Evolutionary conservation across 2,797 vertebrate genomes (phyloP).

Genomic region (Morelia viridis): DNA sequence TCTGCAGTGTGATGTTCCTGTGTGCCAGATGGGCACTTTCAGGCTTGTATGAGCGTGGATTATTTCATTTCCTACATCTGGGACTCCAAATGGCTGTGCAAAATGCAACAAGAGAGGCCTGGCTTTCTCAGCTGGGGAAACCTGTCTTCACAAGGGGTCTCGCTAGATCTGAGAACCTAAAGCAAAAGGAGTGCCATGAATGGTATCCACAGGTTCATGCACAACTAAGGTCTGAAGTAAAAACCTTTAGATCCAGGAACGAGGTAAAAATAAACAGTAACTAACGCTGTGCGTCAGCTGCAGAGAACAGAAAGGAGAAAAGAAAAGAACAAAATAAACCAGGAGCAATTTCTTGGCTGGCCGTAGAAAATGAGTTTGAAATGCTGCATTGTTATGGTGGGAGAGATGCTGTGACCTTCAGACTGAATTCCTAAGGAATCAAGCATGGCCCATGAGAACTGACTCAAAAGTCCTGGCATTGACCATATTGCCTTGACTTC

Average conservation of each 20-base stretch:
- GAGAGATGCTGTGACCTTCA: slow-evolving; percentile 67
- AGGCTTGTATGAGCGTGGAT: slow-evolving; percentile 88
- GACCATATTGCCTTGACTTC: slow-evolving; percentile 43
- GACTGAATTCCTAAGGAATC: slow-evolving; percentile 57
- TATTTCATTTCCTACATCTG: slow-evolving; percentile 95
- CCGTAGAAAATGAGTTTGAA: slow-evolving; percentile 64
- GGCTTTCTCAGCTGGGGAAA: slow-evolving; percentile 70
- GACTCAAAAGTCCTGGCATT: slow-evolving; percentile 51
- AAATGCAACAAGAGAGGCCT: slow-evolving; percentile 79
- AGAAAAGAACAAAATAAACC: slow-evolving; percentile 57
- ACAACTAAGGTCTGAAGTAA: slow-evolving; percentile 47
- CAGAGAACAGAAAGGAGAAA: slow-evolving; percentile 34
- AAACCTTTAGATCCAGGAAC: slow-evolving; percentile 67
- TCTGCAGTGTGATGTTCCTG: slow-evolving; percentile 81
- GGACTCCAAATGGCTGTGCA: slow-evolving; percentile 91
- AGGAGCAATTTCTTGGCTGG: slow-evolving; percentile 63
- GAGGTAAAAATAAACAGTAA: slow-evolving; percentile 67
- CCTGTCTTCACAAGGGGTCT: slow-evolving; percentile 71
- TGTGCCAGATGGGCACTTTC: slow-evolving; percentile 93
- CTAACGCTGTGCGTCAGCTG: slow-evolving; percentile 63
- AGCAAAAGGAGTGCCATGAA: slow-evolving; percentile 65
- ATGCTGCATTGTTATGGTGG: slow-evolving; percentile 61
- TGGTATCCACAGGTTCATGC: slow-evolving; percentile 77
- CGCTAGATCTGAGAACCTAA: slow-evolving; percentile 68
- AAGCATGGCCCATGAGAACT: slow-evolving; percentile 59